These are phyloP conservation scores for Molothrus ater DNA, from an alignment of 2,797 vertebrate species.

Conservation along the genomic window DNA sequence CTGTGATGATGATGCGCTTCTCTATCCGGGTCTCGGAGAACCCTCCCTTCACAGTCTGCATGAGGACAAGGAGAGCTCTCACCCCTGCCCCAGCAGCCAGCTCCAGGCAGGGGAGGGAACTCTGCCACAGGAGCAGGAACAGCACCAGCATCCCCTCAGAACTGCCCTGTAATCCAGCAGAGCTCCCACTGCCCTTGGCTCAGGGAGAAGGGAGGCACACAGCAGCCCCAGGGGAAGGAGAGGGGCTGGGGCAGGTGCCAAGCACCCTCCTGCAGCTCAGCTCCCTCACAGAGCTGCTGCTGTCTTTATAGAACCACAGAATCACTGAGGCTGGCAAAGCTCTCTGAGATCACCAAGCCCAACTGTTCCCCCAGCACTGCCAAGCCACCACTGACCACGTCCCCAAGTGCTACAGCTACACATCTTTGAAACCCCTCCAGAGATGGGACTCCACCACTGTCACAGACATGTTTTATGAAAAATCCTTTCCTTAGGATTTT, in stretches of 20 bases:
- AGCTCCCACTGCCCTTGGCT: background rate
- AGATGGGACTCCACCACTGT: background rate
- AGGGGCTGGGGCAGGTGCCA: background rate
- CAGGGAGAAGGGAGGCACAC: background rate
- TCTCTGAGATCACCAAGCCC: background rate
- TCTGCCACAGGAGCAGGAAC: background rate
- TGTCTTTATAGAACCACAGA: background rate
- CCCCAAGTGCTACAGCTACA: background rate
- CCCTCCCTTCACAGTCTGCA: slow-evolving; percentile 97
- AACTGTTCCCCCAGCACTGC: background rate
- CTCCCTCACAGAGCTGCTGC: background rate
- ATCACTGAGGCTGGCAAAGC: background rate
- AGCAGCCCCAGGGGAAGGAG: background rate
- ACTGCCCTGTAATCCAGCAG: fast-evolving
- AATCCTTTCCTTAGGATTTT: no score
- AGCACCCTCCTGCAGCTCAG: background rate
- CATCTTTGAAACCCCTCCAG: background rate
- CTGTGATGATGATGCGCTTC: slow-evolving; percentile 98
- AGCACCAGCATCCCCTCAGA: background rate
- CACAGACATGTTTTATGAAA: no score
- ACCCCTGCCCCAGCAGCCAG: background rate
- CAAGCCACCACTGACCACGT: background rate
- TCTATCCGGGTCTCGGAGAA: slow-evolving; percentile 99
- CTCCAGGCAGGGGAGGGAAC: background rate
- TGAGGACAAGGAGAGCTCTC: background rate